A percentile compares a stretch with the other conserved stretches of the same genome.
These are phyloP conservation scores for Chloroceryle amazona DNA, from an alignment of 2,797 vertebrate genomes.

Conservation along the genomic window DNA sequence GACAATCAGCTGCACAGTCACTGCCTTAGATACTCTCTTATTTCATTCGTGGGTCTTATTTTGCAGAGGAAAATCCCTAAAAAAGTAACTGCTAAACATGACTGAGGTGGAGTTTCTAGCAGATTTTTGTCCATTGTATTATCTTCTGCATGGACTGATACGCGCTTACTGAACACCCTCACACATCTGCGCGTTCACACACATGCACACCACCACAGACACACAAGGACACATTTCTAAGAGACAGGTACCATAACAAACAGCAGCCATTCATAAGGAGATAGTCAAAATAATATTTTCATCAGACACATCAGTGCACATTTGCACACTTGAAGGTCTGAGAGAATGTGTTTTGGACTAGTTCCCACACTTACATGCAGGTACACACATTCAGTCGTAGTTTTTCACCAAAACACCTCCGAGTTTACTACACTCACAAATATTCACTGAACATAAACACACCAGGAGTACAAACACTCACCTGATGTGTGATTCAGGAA, in stretches of 20 bases:
- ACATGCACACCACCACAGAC: background rate
- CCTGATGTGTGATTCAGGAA: background rate
- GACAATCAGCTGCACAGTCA: background rate
- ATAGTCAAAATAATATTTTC: background rate
- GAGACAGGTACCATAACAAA: background rate
- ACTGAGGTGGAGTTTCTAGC: background rate
- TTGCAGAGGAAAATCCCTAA: background rate
- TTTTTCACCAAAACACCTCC: no score
- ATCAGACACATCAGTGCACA: background rate
- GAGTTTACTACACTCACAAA: background rate
- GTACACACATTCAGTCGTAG: fast-evolving
- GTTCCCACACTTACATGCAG: background rate
- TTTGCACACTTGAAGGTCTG: background rate
- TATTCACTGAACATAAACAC: background rate
- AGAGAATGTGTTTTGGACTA: background rate
- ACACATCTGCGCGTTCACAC: background rate
- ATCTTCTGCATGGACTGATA: background rate
- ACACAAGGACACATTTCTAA: background rate
- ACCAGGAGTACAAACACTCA: background rate
- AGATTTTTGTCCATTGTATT: background rate
- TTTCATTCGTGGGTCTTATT: background rate
- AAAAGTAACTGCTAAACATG: background rate
- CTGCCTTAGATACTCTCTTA: background rate
- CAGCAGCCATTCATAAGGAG: background rate
- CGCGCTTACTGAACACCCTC: fast-evolving